Base-by-base conservation (phyloP, 2,113 vertebrate genomes). In the Pterocles burchelli region DNA sequence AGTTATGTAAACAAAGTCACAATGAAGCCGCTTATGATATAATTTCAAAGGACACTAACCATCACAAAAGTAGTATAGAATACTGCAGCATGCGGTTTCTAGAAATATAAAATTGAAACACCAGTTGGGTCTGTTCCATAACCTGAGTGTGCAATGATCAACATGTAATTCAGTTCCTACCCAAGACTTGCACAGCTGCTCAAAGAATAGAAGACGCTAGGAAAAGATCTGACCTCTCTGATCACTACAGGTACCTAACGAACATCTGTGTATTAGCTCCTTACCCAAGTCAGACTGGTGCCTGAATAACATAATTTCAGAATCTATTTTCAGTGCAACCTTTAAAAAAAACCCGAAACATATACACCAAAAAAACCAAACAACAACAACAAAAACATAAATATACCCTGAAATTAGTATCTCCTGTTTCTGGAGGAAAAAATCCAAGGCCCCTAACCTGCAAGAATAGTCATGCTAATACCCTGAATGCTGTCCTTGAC, bases 101-200 rank as follows among this genome's bases (percentile, higher is more conserved):
- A 63, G 55, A 86, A 62, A 74, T 9, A 52, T 1, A 1, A 36
- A 72, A 78, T 2, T 22, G 43, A 80, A 55, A 34, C 25, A 10
- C 13, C 34, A 28, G 24, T 0, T 31, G n/a, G 66, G 81, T 59
- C 45, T 62, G 25, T 65, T 57, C 55, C 58, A 62, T 25, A 80
- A 79, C 18, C 1, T 7, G 1, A 1, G 36, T 13, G 26, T 29
- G 18, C 0, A 2, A 31, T 16, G 29, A 28, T 21, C 80, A 67
- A 2, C 11, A 59, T 0, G 2, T 26, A 41, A 84, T 34, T 36
- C 33, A 55, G 14, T 65, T 90, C 14, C 41, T 62, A 52, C 34
- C 25, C 1, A 1, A 83, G 33, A 74, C 22, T 3, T 16, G 41
- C 31, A 63, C 49, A 90, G 38, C 31, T 54, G 25, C 70, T 57